Percentiles rank a stretch among this genome's conserved stretches.
Conservation (phyloP, 2,113 vertebrate species). For the Odocoileus hemionus region DNA sequence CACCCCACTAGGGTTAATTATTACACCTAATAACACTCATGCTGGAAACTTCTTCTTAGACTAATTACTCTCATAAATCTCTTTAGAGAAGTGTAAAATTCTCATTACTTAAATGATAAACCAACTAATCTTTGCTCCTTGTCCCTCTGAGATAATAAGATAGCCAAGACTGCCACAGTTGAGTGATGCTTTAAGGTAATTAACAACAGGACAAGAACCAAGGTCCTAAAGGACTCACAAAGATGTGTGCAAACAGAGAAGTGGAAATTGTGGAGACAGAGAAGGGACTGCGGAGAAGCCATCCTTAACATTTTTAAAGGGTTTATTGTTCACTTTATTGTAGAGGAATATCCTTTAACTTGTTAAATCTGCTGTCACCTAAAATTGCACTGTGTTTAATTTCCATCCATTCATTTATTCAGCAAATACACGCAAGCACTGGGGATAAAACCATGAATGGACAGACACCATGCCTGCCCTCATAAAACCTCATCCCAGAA, state of each 20-base stretch:
- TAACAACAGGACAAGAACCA: slow-evolving; percentile 21
- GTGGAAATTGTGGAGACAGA: background rate
- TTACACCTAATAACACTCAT: slow-evolving; percentile 72
- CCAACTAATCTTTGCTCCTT: slow-evolving; percentile 72
- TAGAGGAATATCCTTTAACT: background rate
- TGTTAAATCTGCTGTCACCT: background rate
- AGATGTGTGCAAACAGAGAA: background rate
- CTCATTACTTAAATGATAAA: slow-evolving; percentile 80
- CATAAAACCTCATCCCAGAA: too few species aligned
- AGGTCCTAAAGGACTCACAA: background rate
- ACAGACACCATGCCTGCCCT: background rate
- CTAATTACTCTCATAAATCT: slow-evolving; percentile 81
- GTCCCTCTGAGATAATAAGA: slow-evolving; percentile 70
- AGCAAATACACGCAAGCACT: background rate
- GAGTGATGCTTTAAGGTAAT: slow-evolving; percentile 48
- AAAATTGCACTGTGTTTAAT: background rate
- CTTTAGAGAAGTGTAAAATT: slow-evolving; percentile 77
- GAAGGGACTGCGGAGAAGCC: background rate
- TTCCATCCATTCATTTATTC: background rate
- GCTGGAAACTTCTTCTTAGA: slow-evolving; percentile 67
- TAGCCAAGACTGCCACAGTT: slow-evolving; percentile 40
- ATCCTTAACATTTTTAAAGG: background rate
- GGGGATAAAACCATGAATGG: background rate
- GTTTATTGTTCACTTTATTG: background rate
- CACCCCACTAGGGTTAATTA: slow-evolving; percentile 73